phyloP scores from a whole-genome alignment of 2,888 invertebrate species.

The Pterostichus madidus region DNA sequence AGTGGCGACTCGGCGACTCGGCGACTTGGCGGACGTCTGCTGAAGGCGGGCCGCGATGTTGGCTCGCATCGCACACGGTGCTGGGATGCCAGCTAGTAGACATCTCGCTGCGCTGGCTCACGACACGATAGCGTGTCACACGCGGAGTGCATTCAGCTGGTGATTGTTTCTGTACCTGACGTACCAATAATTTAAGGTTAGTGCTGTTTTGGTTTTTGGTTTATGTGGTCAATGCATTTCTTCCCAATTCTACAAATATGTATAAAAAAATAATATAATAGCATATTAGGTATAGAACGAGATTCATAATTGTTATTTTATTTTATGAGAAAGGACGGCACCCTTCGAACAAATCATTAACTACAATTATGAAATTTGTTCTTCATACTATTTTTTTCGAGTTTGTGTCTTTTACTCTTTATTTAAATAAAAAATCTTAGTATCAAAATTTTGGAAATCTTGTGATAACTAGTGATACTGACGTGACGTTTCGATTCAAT shows the following conservation, averaged over 20 bases:
- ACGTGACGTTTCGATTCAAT: too few relatives aligned
- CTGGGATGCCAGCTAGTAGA: constrained; percentile 43
- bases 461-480: too few relatives aligned
- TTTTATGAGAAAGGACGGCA: too few relatives aligned
- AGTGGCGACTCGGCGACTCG: neutral
- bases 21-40: constrained; percentile 1
- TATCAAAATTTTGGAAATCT: too few relatives aligned
- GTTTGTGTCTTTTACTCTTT: too few relatives aligned
- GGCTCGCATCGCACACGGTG: constrained; percentile 23
- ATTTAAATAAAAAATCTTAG: too few relatives aligned
- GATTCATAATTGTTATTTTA: too few relatives aligned
- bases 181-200: constrained; percentile 14
- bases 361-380: too few relatives aligned
- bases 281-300: too few relatives aligned
- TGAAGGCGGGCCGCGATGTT: constrained; percentile 17
- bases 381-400: too few relatives aligned
- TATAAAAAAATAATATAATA: too few relatives aligned
- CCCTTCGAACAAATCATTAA: too few relatives aligned
- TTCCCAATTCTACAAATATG: neutral
- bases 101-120: neutral
- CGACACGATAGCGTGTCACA: constrained; percentile 17
- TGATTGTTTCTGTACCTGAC: neutral
- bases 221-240: neutral
- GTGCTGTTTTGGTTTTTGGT: constrained; percentile 3
- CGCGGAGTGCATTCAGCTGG: constrained; percentile 8